phyloP scores from a whole-genome alignment of 2,113 vertebrate genomes.

The Cichladusa arquata region DNA sequence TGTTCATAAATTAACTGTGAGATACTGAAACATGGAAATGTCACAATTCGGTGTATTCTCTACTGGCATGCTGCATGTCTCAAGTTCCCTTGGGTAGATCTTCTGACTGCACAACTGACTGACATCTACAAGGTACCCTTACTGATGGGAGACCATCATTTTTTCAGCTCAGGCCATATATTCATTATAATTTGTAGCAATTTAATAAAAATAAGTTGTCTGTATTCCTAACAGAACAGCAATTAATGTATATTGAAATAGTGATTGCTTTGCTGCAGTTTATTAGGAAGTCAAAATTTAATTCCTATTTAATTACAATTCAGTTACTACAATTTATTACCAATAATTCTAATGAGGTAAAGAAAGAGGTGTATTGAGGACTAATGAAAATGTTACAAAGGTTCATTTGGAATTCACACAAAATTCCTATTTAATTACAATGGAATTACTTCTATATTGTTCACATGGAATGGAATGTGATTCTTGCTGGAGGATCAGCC shows the following conservation, averaged over 20 bases:
- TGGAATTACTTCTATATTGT: slow-evolving; percentile 19
- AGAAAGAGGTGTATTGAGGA: slow-evolving; percentile 48
- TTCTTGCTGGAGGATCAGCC: neutral
- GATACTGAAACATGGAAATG: neutral
- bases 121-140: neutral
- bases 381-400: slow-evolving; percentile 66
- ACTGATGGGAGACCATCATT: neutral
- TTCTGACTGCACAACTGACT: neutral
- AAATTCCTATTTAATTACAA: slow-evolving; percentile 58
- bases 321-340: slow-evolving; percentile 68
- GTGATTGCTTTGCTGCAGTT: slow-evolving; percentile 65
- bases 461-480: neutral
- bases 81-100: neutral
- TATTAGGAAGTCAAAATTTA: slow-evolving; percentile 73
- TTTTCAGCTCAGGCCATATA: neutral
- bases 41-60: neutral
- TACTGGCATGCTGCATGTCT: neutral
- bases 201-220: slow-evolving; percentile 51
- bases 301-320: slow-evolving; percentile 73
- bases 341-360: slow-evolving; percentile 67
- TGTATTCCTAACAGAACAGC: slow-evolving; percentile 45
- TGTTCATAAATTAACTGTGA: neutral
- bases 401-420: slow-evolving; percentile 63
- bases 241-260: slow-evolving; percentile 64
- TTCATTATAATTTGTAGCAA: slow-evolving; percentile 57